These are phyloP conservation scores for Mormyrus hasselquistii DNA, from an alignment of 2,797 vertebrate species.

Conservation along the genomic window DNA sequence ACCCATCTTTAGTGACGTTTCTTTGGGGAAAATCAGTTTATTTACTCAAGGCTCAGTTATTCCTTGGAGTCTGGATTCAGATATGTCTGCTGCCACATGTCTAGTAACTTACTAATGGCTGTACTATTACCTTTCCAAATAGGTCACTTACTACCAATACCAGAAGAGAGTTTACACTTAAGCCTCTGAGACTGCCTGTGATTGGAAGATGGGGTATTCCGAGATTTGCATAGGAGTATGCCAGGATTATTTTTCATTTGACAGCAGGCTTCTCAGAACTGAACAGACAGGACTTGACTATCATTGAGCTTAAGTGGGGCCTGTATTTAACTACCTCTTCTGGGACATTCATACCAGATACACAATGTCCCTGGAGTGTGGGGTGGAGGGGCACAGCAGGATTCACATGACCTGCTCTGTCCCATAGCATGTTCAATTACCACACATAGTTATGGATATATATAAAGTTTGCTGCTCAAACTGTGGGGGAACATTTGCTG, in stretches of 20 bases:
- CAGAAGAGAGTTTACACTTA: not conserved
- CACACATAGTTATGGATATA: conserved; percentile 1
- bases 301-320: not conserved
- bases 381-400: not conserved
- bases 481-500: not conserved
- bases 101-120: conserved; percentile 9
- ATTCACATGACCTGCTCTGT: not conserved
- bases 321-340: conserved; percentile 6
- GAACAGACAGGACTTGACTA: not conserved
- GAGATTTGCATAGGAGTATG: not conserved
- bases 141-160: not conserved
- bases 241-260: conserved; percentile 5
- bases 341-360: conserved; percentile 10
- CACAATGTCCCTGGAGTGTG: not conserved
- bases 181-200: not conserved
- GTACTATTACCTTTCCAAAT: not conserved
- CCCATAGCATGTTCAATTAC: not conserved
- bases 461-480: not conserved
- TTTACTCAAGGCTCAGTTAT: not conserved
- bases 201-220: not conserved
- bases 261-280: not conserved
- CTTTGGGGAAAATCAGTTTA: not conserved
- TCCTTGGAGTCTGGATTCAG: not conserved
- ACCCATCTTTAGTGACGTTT: not conserved
- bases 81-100: not conserved